Base-by-base conservation (phyloP, 2,888 invertebrate genomes). In the Rhamnusium bicolor region DNA sequence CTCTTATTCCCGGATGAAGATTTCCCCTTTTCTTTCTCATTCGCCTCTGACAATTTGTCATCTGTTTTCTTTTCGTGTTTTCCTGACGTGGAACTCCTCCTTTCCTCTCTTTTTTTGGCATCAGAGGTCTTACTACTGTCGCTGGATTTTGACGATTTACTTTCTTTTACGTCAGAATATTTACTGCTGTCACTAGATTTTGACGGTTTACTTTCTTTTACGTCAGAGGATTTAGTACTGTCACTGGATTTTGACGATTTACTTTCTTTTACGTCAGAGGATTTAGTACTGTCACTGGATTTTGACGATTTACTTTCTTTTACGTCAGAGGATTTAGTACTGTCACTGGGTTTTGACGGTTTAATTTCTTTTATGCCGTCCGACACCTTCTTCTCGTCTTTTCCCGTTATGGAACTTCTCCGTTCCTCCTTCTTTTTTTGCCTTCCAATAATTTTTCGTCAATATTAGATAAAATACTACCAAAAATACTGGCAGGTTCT, bases 401-500 rank as follows among this genome's bases (percentile, higher is more conserved):
- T 71, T 12, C 53, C 63, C 16, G 51, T 24, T n/a, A 47, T 8
- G 19, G 75, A 77, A 49, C 7, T 58, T 49, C 71, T 58, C 49
- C 71, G 71, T n/a, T 79, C 78, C 29, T 51, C 49, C 71, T 78
- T 76, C 19, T 81, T 83, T 79, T 82, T 10, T 75, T 77, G 3
- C 71, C 80, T 53, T 77, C 82, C 10, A 82, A 40, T 16, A 82
- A 71, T 71, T 82, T 68, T 47, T 81, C 78, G 71, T 85, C 84
- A 29, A 85, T 83, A 71, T 80, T 79, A 0, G 82, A 82, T 12
- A 84, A 73, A 7, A 82, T 69, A 70, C 58, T 80, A 14, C 83
- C 82, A 68, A 85, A 84, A 19, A 81, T 77, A 71, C 81, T 82
- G 18, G 65, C 73, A 0, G 77, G 67, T 46, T 83, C 83, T 69